Conservation (phyloP, 2,113 vertebrate species). For the Periophthalmus modestus region DNA sequence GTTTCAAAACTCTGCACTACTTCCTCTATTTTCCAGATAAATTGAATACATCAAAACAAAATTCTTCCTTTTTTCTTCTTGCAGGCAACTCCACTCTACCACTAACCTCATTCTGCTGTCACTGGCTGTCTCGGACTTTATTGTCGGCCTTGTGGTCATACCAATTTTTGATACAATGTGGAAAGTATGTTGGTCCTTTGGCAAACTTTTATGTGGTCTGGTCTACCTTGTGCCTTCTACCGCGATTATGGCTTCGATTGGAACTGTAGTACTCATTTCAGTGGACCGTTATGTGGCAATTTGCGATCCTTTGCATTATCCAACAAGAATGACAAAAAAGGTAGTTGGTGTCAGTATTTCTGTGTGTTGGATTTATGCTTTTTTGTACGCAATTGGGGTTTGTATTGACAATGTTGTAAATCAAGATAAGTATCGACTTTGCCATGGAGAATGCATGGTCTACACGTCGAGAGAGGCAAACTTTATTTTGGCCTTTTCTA, state of each 20-base stretch:
- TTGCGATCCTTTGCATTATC: slow-evolving; percentile 5
- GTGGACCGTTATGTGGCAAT: neutral
- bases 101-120: slow-evolving; percentile 22
- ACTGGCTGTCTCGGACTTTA: slow-evolving; percentile 13
- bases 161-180: neutral
- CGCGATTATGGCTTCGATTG: neutral
- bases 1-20: too few relatives aligned
- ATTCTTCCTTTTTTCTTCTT: neutral
- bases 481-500: neutral
- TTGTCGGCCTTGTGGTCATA: neutral
- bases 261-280: slow-evolving; percentile 17
- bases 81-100: slow-evolving; percentile 13
- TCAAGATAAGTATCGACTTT: neutral
- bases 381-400: neutral
- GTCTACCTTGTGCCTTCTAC: neutral
- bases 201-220: neutral
- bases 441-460: neutral
- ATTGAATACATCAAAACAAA: neutral
- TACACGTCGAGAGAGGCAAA: neutral
- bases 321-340: neutral
- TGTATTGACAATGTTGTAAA: neutral
- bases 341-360: neutral
- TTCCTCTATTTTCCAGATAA: too few relatives aligned
- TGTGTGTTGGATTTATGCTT: neutral
- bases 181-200: neutral